Percentiles rank a stretch among this genome's conserved stretches.
These are phyloP conservation scores for Merodon equestris DNA, from an alignment of 2,888 invertebrate species.

Conservation along the genomic window DNA sequence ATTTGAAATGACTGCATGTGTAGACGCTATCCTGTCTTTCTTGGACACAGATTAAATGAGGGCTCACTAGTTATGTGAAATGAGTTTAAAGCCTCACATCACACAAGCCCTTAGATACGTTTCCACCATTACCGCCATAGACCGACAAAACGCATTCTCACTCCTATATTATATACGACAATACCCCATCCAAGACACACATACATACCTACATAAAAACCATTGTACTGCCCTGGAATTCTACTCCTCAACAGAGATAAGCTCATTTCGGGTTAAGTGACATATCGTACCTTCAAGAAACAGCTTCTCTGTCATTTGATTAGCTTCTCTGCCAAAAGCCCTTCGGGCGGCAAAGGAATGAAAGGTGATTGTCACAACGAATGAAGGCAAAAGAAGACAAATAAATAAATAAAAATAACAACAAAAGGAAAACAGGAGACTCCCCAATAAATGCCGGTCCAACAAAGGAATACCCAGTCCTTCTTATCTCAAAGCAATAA, in stretches of 20 bases:
- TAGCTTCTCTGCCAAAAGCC: slow-evolving; percentile 63
- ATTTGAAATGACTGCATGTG: no score
- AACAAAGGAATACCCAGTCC: slow-evolving; percentile 55
- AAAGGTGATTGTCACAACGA: slow-evolving; percentile 63
- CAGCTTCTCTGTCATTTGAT: slow-evolving; percentile 68
- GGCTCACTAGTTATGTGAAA: no score
- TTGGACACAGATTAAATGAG: no score
- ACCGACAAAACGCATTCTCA: no score
- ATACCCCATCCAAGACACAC: no score
- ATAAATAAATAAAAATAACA: no score
- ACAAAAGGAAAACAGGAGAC: slow-evolving; percentile 29
- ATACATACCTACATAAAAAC: no score
- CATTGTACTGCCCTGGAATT: slow-evolving; percentile 41
- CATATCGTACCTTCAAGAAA: slow-evolving; percentile 68
- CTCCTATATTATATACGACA: no score
- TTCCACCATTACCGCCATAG: neutral
- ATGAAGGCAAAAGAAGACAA: slow-evolving; percentile 15
- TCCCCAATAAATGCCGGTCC: slow-evolving; percentile 59
- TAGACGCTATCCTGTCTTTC: no score
- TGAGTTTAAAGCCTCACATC: no score
- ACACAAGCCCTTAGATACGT: no score
- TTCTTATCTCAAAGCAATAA: slow-evolving; percentile 62
- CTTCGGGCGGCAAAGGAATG: slow-evolving; percentile 46
- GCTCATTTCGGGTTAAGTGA: slow-evolving; percentile 68
- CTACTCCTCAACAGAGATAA: slow-evolving; percentile 57